Percentiles rank a stretch among this genome's conserved stretches.
These are phyloP conservation scores for Eupsilia transversa DNA, from an alignment of 2,888 invertebrate genomes.

Conservation along the genomic window DNA sequence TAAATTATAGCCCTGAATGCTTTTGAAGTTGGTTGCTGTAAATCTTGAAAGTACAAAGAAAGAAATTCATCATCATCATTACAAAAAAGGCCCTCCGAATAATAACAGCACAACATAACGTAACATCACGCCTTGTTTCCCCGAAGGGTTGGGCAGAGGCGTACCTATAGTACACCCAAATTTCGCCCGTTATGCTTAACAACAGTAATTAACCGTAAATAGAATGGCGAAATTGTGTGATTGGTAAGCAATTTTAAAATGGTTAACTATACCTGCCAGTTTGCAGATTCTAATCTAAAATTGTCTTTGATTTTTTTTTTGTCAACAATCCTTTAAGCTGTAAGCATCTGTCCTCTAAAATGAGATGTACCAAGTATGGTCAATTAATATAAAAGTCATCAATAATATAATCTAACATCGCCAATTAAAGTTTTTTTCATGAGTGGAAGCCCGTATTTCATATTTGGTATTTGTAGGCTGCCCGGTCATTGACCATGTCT, in stretches of 20 bases:
- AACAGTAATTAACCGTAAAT: not conserved
- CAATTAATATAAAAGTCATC: not conserved
- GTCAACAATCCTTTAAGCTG: not conserved
- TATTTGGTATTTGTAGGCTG: conserved; percentile 13
- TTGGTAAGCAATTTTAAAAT: not conserved
- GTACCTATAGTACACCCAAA: too few species aligned
- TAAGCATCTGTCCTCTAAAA: not conserved
- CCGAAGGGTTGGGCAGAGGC: too few species aligned
- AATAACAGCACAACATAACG: too few species aligned
- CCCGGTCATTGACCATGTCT: conserved; percentile 3
- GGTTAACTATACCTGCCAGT: not conserved
- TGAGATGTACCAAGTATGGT: not conserved
- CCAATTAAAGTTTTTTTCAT: not conserved
- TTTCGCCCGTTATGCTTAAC: too few species aligned
- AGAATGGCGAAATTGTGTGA: conserved; percentile 1
- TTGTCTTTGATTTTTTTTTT: not conserved
- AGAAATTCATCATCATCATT: not conserved
- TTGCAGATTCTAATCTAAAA: not conserved
- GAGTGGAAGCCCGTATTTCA: conserved; percentile 16
- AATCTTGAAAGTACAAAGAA: not conserved
- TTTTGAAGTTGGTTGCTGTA: not conserved
- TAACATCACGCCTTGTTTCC: too few species aligned
- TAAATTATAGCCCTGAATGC: not conserved
- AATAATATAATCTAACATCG: conserved; percentile 1
- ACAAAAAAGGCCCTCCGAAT: not conserved